phyloP scores from a whole-genome alignment of 1,140 invertebrate species.

The Eurosta solidaginis region DNA sequence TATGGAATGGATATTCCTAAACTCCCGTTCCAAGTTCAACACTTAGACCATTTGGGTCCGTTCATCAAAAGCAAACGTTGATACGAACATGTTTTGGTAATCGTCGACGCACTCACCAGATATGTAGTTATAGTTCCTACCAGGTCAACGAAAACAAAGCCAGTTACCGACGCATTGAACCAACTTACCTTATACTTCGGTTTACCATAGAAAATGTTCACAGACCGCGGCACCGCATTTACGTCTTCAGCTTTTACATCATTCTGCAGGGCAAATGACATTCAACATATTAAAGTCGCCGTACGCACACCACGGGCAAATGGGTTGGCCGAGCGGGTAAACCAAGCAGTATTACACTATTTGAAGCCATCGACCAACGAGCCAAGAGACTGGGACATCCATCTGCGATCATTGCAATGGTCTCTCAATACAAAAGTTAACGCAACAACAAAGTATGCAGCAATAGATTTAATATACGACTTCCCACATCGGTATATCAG shows the following conservation, averaged over 20 bases:
- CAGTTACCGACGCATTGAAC: constrained; percentile 31
- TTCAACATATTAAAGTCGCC: constrained; percentile 21
- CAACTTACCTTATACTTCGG: constrained; percentile 13
- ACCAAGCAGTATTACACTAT: constrained; percentile 35
- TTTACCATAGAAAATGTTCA: background rate
- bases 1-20: constrained; percentile 40
- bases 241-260: constrained; percentile 5
- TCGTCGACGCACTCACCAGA: too few relatives aligned
- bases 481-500: too few relatives aligned
- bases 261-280: constrained; percentile 4
- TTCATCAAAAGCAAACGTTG: too few relatives aligned
- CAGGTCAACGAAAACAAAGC: constrained; percentile 38
- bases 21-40: constrained; percentile 20
- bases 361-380: constrained; percentile 9
- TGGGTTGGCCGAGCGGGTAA: constrained; percentile 40
- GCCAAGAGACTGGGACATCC: constrained; percentile 38
- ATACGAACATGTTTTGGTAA: too few relatives aligned
- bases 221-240: constrained; percentile 19
- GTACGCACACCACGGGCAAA: constrained; percentile 33
- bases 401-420: too few relatives aligned
- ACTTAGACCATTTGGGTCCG: too few relatives aligned
- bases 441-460: too few relatives aligned
- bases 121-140: background rate
- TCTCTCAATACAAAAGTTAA: too few relatives aligned
- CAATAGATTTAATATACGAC: too few relatives aligned